These are phyloP conservation scores for Platichthys flesus DNA, from an alignment of 2,113 vertebrate species.

Conservation along the genomic window DNA sequence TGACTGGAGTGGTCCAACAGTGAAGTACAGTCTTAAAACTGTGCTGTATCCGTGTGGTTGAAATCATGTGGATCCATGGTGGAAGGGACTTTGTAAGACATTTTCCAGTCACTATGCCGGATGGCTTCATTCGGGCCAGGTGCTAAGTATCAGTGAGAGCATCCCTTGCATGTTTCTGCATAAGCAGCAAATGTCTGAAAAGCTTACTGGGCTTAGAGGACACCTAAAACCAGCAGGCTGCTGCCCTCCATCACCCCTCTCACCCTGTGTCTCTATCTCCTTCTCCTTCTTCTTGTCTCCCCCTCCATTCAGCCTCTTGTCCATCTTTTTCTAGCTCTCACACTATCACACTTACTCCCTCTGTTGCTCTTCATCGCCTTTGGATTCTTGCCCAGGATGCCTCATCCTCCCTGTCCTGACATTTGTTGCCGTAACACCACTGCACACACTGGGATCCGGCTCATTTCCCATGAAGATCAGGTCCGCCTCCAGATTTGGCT, in stretches of 20 bases:
- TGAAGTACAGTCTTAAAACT: not conserved
- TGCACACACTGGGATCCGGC: conserved; percentile 14
- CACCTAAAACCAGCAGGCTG: conserved; percentile 74
- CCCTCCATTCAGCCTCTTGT: conserved; percentile 1
- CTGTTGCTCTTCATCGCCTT: conserved; percentile 11
- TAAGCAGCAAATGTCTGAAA: conserved; percentile 64
- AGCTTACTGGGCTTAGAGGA: conserved; percentile 70
- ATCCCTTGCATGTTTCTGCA: conserved; percentile 62
- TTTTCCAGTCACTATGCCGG: not conserved
- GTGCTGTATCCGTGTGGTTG: not conserved
- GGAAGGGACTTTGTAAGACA: not conserved
- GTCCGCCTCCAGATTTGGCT: conserved; percentile 57
- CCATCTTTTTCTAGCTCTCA: conserved; percentile 7
- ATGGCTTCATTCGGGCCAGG: conserved; percentile 28
- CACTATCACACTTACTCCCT: not conserved
- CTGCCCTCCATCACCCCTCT: conserved; percentile 16
- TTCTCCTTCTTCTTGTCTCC: conserved; percentile 30
- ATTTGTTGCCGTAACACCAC: conserved; percentile 62
- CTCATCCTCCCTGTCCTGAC: conserved; percentile 38
- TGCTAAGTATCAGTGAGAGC: conserved; percentile 56
- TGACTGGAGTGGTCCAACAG: not conserved
- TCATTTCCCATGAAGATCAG: conserved; percentile 54
- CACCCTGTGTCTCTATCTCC: not conserved
- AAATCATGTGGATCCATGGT: conserved; percentile 24
- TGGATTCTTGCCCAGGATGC: conserved; percentile 15